These are phyloP conservation scores for Papilio polyxenes DNA, from an alignment of 1,140 invertebrate genomes.

Conservation along the genomic window DNA sequence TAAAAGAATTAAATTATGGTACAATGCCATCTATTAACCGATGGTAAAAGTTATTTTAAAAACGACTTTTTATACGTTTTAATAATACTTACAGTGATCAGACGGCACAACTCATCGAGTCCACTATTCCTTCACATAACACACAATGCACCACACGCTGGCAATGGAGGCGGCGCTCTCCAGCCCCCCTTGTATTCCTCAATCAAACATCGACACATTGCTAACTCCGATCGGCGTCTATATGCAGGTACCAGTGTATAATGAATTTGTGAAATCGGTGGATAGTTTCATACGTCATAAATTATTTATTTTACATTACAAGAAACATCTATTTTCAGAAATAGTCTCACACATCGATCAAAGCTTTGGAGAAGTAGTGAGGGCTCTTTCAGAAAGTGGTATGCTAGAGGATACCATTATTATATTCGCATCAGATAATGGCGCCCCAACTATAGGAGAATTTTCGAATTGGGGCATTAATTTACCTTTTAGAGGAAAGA, in stretches of 20 bases:
- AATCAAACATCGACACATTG: constrained; percentile 61
- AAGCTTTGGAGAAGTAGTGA: constrained; percentile 87
- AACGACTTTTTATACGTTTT: neutral
- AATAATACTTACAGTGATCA: constrained; percentile 59
- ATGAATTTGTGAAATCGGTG: too few relatives aligned
- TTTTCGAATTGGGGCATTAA: constrained; percentile 92
- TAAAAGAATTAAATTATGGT: neutral
- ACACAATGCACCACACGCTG: constrained; percentile 68
- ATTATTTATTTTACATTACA: neutral
- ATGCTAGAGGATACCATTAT: constrained; percentile 89
- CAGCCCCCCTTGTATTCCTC: constrained; percentile 62
- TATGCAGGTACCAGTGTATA: constrained; percentile 61
- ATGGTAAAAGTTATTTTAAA: constrained; percentile 1
- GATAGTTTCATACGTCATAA: too few relatives aligned
- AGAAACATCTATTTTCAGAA: constrained; percentile 56
- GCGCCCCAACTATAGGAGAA: constrained; percentile 87
- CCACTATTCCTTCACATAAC: constrained; percentile 70
- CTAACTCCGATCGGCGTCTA: constrained; percentile 64
- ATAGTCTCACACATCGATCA: constrained; percentile 81
- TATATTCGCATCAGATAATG: constrained; percentile 90
- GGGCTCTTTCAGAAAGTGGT: constrained; percentile 83
- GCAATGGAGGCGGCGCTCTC: constrained; percentile 59
- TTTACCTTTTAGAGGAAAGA: constrained; percentile 90
- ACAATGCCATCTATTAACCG: neutral
- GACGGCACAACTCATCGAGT: constrained; percentile 56